Base-by-base conservation (phyloP, 1,140 invertebrate species). In the Aradophagus sp. region DNA sequence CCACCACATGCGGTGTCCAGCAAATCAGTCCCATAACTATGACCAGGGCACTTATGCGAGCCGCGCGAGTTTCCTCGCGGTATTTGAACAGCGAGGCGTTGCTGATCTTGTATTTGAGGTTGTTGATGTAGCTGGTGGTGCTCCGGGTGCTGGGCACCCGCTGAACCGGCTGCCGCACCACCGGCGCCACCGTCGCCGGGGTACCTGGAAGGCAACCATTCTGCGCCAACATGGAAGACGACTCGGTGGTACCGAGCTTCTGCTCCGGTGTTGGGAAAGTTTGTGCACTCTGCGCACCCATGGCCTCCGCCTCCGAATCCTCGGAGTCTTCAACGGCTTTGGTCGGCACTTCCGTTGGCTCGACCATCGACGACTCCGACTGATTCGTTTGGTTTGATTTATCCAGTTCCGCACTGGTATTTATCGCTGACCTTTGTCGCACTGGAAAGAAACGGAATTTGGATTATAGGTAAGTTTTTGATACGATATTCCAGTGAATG, bases 11-110 rank as follows among this genome's bases (percentile, higher is more conserved):
- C 0, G 92, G 92, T 15, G 91, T 83, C 85, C 92, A 93, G 56
- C 89, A 94, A 15, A 88, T 88, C 48, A 89, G 85, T 17, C 92
- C 90, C 86, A 93, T 92, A 2, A 93, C 88, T 17, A 90, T 88
- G 1, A 90, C 89, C 62, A 93, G 76, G 17, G 92, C 89, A 73
- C 92, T 93, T 35, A 94, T 91, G 45, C 92, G 89, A 2, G 93
- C 93, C 0, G 93, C 93, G 56, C 93, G 87, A 19, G 92, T 91
- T 80, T 95, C 93, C 81, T 94, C 93, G 13, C 93, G 87, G 78
- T 94, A 93, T 48, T 90, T 88, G 80, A 95, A 94, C 48, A 93
- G 84, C n/a, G 91, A 93, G 7, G 92, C 93, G 77, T 94, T 94
- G 50, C 92, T 93, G 31, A 95, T 92, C 6, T 91, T 86, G 78